These are phyloP conservation scores for Tortrix viridana DNA, from an alignment of 2,888 invertebrate genomes.

Conservation along the genomic window DNA sequence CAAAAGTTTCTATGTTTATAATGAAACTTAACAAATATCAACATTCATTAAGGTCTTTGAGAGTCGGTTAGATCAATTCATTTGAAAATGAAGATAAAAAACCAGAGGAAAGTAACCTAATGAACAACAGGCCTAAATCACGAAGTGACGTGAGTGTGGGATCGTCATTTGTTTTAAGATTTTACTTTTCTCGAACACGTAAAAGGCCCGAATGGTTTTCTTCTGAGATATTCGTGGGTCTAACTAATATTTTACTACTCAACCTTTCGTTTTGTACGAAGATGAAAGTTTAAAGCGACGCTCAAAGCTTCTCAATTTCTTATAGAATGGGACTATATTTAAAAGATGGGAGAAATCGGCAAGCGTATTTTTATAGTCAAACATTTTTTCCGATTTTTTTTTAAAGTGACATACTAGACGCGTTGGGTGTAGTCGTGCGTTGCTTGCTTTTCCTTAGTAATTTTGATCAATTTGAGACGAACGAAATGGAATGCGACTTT, in stretches of 20 bases:
- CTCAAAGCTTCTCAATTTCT: slow-evolving; percentile 3
- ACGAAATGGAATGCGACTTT: too few relatives aligned
- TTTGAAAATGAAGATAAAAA: slow-evolving; percentile 10
- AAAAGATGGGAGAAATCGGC: neutral
- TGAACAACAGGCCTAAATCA: slow-evolving; percentile 17
- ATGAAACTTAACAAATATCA: slow-evolving; percentile 5
- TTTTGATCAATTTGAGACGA: too few relatives aligned
- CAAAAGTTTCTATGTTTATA: too few relatives aligned
- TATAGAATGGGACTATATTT: neutral
- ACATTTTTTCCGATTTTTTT: too few relatives aligned
- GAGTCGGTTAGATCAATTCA: slow-evolving; percentile 4
- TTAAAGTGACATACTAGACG: too few relatives aligned
- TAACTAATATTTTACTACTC: neutral
- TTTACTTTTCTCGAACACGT: slow-evolving; percentile 28
- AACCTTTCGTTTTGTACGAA: neutral
- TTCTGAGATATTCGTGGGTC: neutral
- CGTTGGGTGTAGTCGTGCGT: too few relatives aligned
- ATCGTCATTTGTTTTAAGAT: slow-evolving; percentile 22
- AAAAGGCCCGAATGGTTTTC: neutral
- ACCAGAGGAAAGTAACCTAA: slow-evolving; percentile 26
- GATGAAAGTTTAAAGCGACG: neutral
- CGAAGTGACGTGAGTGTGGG: slow-evolving; percentile 25
- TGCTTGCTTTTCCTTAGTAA: too few relatives aligned
- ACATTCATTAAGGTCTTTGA: slow-evolving; percentile 2
- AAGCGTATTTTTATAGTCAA: too few relatives aligned